phyloP scores from a whole-genome alignment of 2,113 vertebrate genomes.

The Sapajus apella region DNA sequence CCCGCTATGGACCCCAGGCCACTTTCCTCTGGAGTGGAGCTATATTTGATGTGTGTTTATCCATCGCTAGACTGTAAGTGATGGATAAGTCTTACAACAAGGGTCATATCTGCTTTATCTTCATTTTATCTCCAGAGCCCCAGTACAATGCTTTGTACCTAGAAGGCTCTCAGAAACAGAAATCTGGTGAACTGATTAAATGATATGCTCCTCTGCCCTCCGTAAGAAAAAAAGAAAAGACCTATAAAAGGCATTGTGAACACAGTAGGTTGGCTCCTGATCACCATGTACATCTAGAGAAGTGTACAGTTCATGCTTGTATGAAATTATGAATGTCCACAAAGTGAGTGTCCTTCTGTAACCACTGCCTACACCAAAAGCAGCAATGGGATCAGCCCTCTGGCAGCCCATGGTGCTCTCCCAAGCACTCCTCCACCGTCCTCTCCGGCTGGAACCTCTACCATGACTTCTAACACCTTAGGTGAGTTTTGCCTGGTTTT shows the following conservation, averaged over 20 bases:
- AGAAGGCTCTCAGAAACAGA: not conserved
- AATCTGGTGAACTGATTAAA: not conserved
- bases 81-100: not conserved
- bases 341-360: not conserved
- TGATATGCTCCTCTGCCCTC: not conserved
- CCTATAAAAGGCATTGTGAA: not conserved
- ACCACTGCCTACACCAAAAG: not conserved
- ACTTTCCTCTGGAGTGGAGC: not conserved
- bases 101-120: not conserved
- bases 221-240: not conserved
- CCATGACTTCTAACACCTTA: not conserved
- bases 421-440: not conserved
- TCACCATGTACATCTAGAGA: not conserved
- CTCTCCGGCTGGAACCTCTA: not conserved
- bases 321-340: not conserved
- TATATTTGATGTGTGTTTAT: fast-evolving
- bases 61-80: not conserved
- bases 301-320: not conserved
- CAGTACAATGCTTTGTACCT: not conserved
- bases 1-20: not conserved
- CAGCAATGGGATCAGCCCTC: not conserved
- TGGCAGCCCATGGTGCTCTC: not conserved
- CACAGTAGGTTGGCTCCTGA: not conserved
- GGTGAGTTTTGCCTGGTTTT: not conserved
- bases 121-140: not conserved